Base-by-base conservation (phyloP, 2,888 invertebrate species). In the Leptopilina drosophilae region DNA sequence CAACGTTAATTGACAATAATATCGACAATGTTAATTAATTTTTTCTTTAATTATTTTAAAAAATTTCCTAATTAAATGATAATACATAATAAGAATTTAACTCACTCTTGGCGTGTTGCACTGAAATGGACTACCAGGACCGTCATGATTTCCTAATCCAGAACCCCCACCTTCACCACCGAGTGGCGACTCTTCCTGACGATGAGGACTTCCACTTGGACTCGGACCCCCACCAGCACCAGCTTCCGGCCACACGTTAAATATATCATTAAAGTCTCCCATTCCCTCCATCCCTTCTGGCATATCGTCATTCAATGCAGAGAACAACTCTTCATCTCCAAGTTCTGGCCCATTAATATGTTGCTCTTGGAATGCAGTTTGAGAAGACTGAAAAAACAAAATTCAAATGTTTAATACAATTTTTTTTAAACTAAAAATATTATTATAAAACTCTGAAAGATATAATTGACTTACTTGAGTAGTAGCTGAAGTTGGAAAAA, bases 401-500 rank as follows among this genome's bases (percentile, higher is more conserved):
- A 8, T 42, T 8, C 42, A 42, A 42, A 42, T 42, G 7, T 33
- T 33, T 33, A 33, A 33, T 33, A 33, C 33, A 33, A 33, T 33
- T 33, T 33, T 33, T 1, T 42, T 42, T 8, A 42, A 5, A 69
- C 64, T 46, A 11, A 20, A 15, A 62, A 11, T 56, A 77, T 76
- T 49, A 49, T 42, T 9, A 11, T 11, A 49, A 9, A 11, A 46
- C 5, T 46, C 33, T 33, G 3, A 46, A 12, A 49, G 49, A 49
- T 1, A 49, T 46, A 64, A 9, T 77, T 42, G 1, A 53, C 53
- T 87, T 90, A 96, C 96, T 95, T 97, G 97, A 80, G 98, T 97
- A 79, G 97, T 97, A 65, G 98, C 98, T 81, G 97, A 98, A 64
- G 98, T 99, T 76, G 99, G 99, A 93, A 99, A 99, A 86, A 99